phyloP scores from a whole-genome alignment of 2,113 vertebrate species.

The Gobio gobio region DNA sequence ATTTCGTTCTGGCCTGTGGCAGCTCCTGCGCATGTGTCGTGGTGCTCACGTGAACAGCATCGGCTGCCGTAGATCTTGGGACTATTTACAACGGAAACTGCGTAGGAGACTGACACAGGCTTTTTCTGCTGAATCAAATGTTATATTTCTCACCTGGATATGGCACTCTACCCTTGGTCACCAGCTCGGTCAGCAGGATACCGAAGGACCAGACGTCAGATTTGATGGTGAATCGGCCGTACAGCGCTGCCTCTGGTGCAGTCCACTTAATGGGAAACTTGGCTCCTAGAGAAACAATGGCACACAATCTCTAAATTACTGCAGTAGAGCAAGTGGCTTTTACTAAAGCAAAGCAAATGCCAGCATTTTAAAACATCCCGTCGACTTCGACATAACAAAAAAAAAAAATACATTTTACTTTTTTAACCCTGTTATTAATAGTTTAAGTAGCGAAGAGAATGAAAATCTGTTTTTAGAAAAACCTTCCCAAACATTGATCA shows the following conservation, averaged over 20 bases:
- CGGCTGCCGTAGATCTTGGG: no score
- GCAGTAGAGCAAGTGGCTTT: not conserved
- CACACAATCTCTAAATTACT: conserved; percentile 15
- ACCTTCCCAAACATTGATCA: not conserved
- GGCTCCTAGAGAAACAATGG: conserved; percentile 79
- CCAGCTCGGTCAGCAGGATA: conserved; percentile 94
- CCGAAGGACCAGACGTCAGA: conserved; percentile 98
- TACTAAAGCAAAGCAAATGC: conserved; percentile 16
- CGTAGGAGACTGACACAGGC: no score
- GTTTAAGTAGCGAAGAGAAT: no score
- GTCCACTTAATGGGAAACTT: conserved; percentile 99
- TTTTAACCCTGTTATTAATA: not conserved
- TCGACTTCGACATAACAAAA: no score
- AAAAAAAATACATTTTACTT: not conserved
- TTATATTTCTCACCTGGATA: conserved; percentile 85
- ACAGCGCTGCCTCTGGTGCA: conserved; percentile 94
- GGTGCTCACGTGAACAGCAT: no score
- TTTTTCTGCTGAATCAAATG: not conserved
- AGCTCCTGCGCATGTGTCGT: no score
- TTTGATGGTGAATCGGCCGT: conserved; percentile 97
- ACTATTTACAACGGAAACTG: no score
- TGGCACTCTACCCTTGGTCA: conserved; percentile 97
- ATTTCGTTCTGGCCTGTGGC: no score
- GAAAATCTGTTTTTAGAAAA: not conserved
- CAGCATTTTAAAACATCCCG: conserved; percentile 24